phyloP scores from a whole-genome alignment of 2,888 invertebrate genomes.

The Aelia acuminata region DNA sequence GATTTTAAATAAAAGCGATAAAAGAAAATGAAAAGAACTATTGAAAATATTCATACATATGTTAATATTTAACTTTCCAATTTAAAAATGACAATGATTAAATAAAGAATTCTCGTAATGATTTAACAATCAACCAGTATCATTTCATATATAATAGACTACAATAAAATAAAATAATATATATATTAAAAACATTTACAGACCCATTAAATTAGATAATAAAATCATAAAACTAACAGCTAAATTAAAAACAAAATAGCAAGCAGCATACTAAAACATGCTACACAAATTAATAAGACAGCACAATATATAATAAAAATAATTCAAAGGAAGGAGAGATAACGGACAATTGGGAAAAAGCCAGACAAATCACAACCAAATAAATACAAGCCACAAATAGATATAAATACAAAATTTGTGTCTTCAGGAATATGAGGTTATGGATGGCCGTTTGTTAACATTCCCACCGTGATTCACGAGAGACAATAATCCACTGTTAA shows the following conservation, averaged over 20 bases:
- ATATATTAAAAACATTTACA: constrained; percentile 6
- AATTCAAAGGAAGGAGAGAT: neutral
- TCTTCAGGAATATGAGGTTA: constrained; percentile 15
- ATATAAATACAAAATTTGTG: constrained; percentile 44
- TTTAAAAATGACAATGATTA: neutral
- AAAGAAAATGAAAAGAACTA: neutral
- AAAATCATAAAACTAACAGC: constrained; percentile 12
- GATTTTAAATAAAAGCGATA: neutral
- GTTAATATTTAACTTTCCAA: neutral
- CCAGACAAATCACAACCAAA: constrained; percentile 22
- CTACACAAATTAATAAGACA: constrained; percentile 38
- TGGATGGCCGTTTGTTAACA: constrained; percentile 40
- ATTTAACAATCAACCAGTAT: constrained; percentile 8
- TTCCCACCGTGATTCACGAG: constrained; percentile 14
- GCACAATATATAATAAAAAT: constrained; percentile 32
- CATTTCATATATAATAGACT: neutral
- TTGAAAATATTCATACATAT: neutral
- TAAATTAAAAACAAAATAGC: constrained; percentile 29
- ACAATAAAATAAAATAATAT: neutral
- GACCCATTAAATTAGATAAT: constrained; percentile 23
- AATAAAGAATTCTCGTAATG: neutral
- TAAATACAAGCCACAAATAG: constrained; percentile 39
- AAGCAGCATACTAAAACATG: constrained; percentile 43
- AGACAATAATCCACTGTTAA: constrained; percentile 39
- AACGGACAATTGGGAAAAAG: constrained; percentile 17